phyloP scores from a whole-genome alignment of 2,113 vertebrate species.

The Procavia capensis region DNA sequence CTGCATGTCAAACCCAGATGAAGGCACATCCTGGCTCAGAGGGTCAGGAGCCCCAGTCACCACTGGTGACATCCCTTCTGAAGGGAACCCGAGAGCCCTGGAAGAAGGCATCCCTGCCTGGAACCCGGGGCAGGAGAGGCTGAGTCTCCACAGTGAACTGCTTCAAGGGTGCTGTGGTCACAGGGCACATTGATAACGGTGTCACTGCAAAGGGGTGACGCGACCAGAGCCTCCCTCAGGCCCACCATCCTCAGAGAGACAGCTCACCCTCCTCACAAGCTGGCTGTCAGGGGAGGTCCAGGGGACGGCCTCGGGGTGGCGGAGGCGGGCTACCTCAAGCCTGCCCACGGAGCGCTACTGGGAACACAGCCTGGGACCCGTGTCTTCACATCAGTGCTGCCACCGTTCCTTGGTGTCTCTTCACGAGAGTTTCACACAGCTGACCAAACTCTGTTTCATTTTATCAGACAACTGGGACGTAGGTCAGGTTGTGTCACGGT shows the following conservation, averaged over 20 bases:
- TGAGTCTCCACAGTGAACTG: not conserved
- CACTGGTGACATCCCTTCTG: not conserved
- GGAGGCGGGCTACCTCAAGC: not conserved
- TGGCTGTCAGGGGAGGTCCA: not conserved
- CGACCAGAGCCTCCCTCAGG: not conserved
- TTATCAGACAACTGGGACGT: not conserved
- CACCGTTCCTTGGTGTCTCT: too few species aligned
- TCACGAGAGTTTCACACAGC: not conserved
- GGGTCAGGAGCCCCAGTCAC: not conserved
- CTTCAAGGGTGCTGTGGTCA: not conserved
- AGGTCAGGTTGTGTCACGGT: not conserved
- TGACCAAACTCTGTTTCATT: not conserved
- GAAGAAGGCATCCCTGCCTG: not conserved
- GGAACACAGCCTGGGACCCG: not conserved
- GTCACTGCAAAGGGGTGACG: fast-evolving
- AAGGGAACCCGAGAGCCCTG: not conserved
- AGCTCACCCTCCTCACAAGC: not conserved
- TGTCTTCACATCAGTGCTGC: not conserved
- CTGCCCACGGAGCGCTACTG: not conserved
- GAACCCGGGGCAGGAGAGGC: not conserved
- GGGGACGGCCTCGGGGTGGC: not conserved
- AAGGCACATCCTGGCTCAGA: not conserved
- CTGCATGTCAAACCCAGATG: not conserved
- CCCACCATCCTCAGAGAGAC: not conserved
- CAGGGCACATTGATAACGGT: not conserved